These are phyloP conservation scores for Napeogenes inachia DNA, from an alignment of 2,888 invertebrate species.

Conservation along the genomic window DNA sequence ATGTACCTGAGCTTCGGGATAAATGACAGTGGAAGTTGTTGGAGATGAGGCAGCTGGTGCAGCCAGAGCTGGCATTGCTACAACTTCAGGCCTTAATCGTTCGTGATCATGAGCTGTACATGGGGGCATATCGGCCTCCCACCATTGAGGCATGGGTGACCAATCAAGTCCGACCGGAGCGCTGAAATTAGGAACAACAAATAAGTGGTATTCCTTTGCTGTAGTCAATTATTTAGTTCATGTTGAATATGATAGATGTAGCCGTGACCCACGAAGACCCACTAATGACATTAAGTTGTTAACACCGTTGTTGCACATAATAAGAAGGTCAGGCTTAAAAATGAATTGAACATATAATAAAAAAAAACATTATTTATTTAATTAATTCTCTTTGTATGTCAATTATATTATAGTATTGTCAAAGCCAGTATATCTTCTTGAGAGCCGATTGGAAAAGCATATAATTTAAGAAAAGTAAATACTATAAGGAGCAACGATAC, in stretches of 20 bases:
- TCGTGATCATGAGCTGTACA: constrained; percentile 94
- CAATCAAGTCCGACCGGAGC: constrained; percentile 65
- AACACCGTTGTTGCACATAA: too few relatives aligned
- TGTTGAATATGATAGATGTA: background rate
- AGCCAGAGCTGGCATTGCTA: constrained; percentile 93
- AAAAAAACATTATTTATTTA: background rate
- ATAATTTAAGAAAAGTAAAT: background rate
- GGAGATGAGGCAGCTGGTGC: constrained; percentile 94
- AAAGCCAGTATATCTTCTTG: background rate
- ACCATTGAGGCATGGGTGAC: constrained; percentile 75
- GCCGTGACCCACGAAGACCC: too few relatives aligned
- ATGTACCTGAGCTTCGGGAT: constrained; percentile 92
- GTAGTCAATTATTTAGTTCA: background rate
- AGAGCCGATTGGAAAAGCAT: background rate
- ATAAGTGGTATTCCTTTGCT: background rate
- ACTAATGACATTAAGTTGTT: too few relatives aligned
- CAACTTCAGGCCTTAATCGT: constrained; percentile 88
- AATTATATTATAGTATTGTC: too few relatives aligned
- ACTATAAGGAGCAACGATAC: background rate
- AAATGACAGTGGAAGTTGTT: constrained; percentile 89
- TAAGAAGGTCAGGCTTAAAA: too few relatives aligned
- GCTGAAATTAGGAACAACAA: constrained; percentile 37
- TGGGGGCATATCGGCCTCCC: constrained; percentile 75
- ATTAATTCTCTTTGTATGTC: too few relatives aligned
- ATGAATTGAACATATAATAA: background rate